These are phyloP conservation scores for Alouatta palliata DNA, from an alignment of 2,113 vertebrate species.

Conservation along the genomic window DNA sequence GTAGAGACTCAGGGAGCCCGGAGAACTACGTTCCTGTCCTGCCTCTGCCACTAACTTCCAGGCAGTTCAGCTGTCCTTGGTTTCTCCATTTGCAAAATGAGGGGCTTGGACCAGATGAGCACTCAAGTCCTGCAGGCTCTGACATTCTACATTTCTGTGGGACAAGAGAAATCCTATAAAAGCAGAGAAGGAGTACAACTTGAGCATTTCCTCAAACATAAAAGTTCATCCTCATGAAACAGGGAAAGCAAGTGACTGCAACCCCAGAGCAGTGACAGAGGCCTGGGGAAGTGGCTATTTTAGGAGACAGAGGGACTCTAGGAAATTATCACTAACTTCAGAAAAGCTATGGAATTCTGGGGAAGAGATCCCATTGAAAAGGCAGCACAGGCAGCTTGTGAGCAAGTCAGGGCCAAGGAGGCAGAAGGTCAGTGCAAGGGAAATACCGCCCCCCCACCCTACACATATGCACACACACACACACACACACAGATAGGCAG, in stretches of 20 bases:
- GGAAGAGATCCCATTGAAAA: background rate
- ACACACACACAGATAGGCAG: accelerated
- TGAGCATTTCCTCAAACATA: slow-evolving; percentile 36
- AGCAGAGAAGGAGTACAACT: slow-evolving; percentile 27
- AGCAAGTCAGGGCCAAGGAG: background rate
- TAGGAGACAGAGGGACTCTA: background rate
- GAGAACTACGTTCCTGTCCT: background rate
- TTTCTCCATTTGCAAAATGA: background rate
- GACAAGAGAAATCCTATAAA: slow-evolving; percentile 44
- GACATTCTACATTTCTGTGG: background rate
- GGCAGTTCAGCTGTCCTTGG: background rate
- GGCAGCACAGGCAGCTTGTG: slow-evolving; percentile 51
- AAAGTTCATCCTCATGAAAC: slow-evolving; percentile 47
- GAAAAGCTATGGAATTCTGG: background rate
- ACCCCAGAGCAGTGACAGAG: slow-evolving; percentile 25
- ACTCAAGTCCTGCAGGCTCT: background rate
- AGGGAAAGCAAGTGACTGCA: slow-evolving; percentile 46
- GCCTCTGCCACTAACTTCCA: background rate
- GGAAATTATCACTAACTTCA: slow-evolving; percentile 47
- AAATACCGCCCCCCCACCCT: background rate
- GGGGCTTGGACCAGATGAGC: background rate
- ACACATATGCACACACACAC: background rate
- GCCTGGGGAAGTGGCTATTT: slow-evolving; percentile 36
- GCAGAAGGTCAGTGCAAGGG: background rate
- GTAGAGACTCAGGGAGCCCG: background rate